Base-by-base conservation (phyloP, 2,797 vertebrate genomes). In the Myotis planiceps region DNA sequence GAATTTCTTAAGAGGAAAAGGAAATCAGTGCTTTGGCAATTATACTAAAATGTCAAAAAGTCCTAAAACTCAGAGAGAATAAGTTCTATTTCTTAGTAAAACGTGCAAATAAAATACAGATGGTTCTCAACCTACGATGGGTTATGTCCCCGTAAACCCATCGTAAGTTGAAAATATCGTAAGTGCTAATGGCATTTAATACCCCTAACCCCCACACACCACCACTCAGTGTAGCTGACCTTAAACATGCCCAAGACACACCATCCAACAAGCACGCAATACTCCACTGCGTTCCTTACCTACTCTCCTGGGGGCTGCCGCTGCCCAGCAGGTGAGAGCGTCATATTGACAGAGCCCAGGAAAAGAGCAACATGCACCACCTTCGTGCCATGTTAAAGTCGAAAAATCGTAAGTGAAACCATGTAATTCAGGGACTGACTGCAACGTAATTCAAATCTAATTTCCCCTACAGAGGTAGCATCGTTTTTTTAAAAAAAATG, bases 1-100 rank as follows among this genome's bases (percentile, higher is more conserved):
- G 47, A 81, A 74, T 76, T 76, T 83, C 53, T 89, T 88, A 84
- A 75, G 29, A 91, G 3, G 15, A 95, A 95, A 96, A 82, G 32
- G 32, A 90, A 96, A 90, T 71, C 6, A 47, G 25, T 6, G 74
- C 47, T 91, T 84, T 90, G 90, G 25, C 63, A 86, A 9, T 34
- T 66, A 25, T 9, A 87, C 3, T 37, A n/a, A 66, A 81, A 90
- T 39, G 49, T 87, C 53, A 72, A 45, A 93, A 78, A 71, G 15
- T 68, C 37, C 75, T 60, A 78, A 82, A 82, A 66, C n/a, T 76
- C 60, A 72, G 6, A 25, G n/a, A 49, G 32, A 85, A 71, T 81
- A 88, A 92, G 23, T 39, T 75, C 84, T 10, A 9, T 63, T 94
- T 93, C 45, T 76, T 84, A 83, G 65, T 25, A 75, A 84, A 65